Evolutionary conservation across 2,888 invertebrate genomes (phyloP).

Genomic region (Himalopsyche anomala): DNA sequence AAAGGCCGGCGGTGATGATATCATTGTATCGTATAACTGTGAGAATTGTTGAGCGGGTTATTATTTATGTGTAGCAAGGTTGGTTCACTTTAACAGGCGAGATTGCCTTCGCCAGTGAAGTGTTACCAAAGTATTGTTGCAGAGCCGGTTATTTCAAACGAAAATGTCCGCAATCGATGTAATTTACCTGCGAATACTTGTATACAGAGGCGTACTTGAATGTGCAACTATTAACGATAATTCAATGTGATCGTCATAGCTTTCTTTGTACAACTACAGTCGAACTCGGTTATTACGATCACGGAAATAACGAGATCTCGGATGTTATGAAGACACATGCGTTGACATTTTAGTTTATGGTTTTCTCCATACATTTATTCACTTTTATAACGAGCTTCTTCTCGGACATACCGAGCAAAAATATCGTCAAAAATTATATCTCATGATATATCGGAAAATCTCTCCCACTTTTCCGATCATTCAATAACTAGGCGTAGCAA

Average conservation of each 20-base stretch:
- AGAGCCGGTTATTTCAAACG: constrained; percentile 22
- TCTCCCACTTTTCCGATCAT: no score
- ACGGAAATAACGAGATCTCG: no score
- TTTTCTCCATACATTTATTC: no score
- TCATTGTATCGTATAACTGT: not conserved
- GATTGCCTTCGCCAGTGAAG: constrained; percentile 24
- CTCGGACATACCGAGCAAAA: no score
- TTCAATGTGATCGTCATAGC: not conserved
- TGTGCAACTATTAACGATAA: not conserved
- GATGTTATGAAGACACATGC: no score
- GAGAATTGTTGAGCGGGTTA: not conserved
- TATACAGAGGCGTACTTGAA: constrained; percentile 9
- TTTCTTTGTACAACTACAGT: no score
- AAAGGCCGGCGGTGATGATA: not conserved
- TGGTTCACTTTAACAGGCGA: not conserved
- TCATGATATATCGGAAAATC: no score
- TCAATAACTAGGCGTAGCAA: no score
- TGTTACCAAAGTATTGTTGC: constrained; percentile 31
- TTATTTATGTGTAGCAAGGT: constrained; percentile 31
- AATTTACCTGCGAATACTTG: not conserved
- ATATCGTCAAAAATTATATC: no score
- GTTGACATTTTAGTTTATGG: no score
- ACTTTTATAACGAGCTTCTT: no score
- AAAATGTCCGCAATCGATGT: constrained; percentile 22
- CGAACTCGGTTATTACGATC: no score